phyloP scores from a whole-genome alignment of 2,888 invertebrate species.

The Tetragnatha montana region DNA sequence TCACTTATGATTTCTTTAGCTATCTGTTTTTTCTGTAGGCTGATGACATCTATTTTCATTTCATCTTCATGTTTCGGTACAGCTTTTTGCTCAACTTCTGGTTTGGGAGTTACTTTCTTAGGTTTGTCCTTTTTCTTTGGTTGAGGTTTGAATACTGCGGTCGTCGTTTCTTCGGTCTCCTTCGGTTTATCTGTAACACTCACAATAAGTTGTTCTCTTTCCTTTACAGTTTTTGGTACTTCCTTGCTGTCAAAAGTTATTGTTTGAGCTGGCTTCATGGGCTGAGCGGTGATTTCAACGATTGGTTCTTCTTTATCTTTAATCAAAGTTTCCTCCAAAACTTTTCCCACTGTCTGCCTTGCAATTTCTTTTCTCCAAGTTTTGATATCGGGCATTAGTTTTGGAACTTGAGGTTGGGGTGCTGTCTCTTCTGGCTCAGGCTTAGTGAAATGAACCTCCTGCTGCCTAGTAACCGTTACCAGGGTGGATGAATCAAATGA shows the following conservation, averaged over 20 bases:
- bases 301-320: constrained; percentile 49
- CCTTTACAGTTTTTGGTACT: constrained; percentile 77
- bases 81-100: constrained; percentile 26
- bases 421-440: not conserved
- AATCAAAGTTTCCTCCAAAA: constrained; percentile 39
- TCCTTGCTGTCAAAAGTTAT: constrained; percentile 37
- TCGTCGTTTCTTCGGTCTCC: not conserved
- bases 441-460: constrained; percentile 2
- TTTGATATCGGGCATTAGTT: constrained; percentile 29
- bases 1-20: constrained; percentile 30
- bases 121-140: constrained; percentile 18
- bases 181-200: constrained; percentile 15
- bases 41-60: constrained; percentile 41
- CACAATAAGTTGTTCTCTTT: constrained; percentile 77
- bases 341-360: constrained; percentile 27
- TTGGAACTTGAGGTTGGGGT: constrained; percentile 3
- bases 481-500: constrained; percentile 46
- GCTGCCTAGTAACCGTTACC: constrained; percentile 3
- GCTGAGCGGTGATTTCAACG: constrained; percentile 46
- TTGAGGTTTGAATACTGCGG: constrained; percentile 12
- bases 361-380: constrained; percentile 40
- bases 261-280: constrained; percentile 47
- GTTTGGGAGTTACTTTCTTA: constrained; percentile 70
- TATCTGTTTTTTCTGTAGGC: constrained; percentile 12
- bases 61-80: constrained; percentile 47